These are phyloP conservation scores for Chionis minor DNA, from an alignment of 2,113 vertebrate genomes.

Conservation along the genomic window DNA sequence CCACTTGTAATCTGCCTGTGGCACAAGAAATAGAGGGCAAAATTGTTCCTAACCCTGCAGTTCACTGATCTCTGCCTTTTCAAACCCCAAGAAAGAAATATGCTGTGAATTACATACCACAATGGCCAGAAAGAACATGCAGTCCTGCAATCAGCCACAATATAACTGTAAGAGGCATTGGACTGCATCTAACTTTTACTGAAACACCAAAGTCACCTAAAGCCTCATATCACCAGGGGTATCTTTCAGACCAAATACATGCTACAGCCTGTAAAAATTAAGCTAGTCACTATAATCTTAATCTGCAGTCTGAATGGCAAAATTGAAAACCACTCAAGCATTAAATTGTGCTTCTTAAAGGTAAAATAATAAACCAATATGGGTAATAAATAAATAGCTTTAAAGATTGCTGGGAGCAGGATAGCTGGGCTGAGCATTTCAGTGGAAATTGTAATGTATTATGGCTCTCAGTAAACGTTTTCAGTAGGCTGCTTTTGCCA, in stretches of 20 bases:
- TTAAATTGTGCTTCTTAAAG: slow-evolving; percentile 51
- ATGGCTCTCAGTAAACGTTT: neutral
- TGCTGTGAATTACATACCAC: neutral
- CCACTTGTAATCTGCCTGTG: neutral
- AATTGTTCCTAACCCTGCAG: neutral
- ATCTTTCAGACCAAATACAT: slow-evolving; percentile 19
- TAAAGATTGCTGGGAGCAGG: slow-evolving; percentile 1
- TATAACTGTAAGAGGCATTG: neutral
- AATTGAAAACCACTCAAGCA: slow-evolving; percentile 62
- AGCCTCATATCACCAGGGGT: neutral
- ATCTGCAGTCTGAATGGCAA: slow-evolving; percentile 41
- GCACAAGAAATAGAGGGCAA: neutral
- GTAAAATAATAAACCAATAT: slow-evolving; percentile 54
- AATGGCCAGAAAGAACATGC: neutral
- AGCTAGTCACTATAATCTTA: slow-evolving; percentile 39
- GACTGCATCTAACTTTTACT: slow-evolving; percentile 29
- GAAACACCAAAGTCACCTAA: neutral
- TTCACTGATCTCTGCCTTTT: neutral
- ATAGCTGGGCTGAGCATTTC: neutral
- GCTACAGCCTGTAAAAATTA: slow-evolving; percentile 50
- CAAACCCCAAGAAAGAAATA: neutral
- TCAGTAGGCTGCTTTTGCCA: neutral
- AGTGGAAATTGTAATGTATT: neutral
- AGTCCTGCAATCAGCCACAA: slow-evolving; percentile 1
- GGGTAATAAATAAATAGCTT: slow-evolving; percentile 15